Evolutionary conservation across 2,113 vertebrate genomes (phyloP).

Genomic region (Oreocharis arfaki): DNA sequence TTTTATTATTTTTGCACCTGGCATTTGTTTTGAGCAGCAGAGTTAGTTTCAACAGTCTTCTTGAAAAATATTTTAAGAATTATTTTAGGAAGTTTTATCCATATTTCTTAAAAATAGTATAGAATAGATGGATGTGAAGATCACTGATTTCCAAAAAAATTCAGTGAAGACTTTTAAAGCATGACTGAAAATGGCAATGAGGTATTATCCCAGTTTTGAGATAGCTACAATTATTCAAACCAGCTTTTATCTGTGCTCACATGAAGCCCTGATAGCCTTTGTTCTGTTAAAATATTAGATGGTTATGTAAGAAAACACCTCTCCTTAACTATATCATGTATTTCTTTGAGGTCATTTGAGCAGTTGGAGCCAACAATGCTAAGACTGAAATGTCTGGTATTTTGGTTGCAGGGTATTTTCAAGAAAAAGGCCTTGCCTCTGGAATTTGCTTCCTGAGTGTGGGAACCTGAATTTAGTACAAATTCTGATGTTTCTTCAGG

Average conservation of each 20-base stretch:
- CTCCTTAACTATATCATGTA: fast-evolving
- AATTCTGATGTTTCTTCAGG: not conserved
- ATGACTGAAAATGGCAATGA: not conserved
- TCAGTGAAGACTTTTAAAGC: not conserved
- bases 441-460: conserved; percentile 10
- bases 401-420: conserved; percentile 49
- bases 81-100: not conserved
- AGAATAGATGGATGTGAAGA: not conserved
- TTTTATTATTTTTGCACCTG: not conserved
- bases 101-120: not conserved
- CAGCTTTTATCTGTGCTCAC: not conserved
- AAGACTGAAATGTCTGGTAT: conserved; percentile 54
- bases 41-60: not conserved
- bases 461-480: not conserved
- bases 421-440: conserved; percentile 15
- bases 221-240: not conserved
- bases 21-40: not conserved
- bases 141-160: not conserved
- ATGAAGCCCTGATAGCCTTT: not conserved
- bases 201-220: not conserved
- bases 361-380: not conserved
- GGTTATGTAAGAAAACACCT: not conserved
- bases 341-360: not conserved
- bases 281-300: not conserved
- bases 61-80: not conserved